Percentiles rank a stretch among this genome's conserved stretches.
Conservation (phyloP, 2,113 vertebrate species). For the Tragelaphus scriptus region DNA sequence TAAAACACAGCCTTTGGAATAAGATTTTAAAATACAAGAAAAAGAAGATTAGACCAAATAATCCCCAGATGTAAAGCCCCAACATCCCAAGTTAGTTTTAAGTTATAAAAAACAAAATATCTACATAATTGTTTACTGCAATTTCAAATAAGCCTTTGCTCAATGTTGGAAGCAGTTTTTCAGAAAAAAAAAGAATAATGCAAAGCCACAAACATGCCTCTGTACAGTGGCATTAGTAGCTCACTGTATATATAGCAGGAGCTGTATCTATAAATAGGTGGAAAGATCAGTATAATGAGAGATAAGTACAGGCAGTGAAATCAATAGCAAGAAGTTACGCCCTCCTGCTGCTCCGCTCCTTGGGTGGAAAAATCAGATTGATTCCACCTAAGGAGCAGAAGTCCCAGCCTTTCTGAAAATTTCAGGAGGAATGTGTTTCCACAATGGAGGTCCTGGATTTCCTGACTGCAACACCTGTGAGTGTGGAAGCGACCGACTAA, state of each 20-base stretch:
- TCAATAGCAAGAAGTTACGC: background rate
- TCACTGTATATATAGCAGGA: background rate
- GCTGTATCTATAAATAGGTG: background rate
- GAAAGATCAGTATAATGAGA: background rate
- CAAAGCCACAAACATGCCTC: background rate
- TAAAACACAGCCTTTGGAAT: background rate
- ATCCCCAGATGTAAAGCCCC: background rate
- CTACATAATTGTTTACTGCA: background rate
- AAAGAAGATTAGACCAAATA: background rate
- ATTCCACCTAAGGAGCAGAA: background rate
- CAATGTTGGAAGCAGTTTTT: background rate
- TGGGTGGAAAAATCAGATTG: background rate
- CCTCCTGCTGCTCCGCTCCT: background rate
- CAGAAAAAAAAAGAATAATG: background rate
- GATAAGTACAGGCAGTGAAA: background rate
- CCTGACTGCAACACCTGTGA: background rate
- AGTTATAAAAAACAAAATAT: slow-evolving; percentile 14
- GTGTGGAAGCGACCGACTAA: background rate
- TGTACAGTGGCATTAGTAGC: background rate
- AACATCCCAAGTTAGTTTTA: slow-evolving; percentile 35
- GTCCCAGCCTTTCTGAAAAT: background rate
- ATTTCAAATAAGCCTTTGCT: background rate
- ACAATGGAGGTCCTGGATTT: background rate
- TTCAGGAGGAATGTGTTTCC: background rate
- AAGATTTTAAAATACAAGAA: background rate